Percentiles rank a stretch among this genome's conserved stretches.
phyloP scores from a whole-genome alignment of 2,797 vertebrate genomes.

The Gallinago stenura region DNA sequence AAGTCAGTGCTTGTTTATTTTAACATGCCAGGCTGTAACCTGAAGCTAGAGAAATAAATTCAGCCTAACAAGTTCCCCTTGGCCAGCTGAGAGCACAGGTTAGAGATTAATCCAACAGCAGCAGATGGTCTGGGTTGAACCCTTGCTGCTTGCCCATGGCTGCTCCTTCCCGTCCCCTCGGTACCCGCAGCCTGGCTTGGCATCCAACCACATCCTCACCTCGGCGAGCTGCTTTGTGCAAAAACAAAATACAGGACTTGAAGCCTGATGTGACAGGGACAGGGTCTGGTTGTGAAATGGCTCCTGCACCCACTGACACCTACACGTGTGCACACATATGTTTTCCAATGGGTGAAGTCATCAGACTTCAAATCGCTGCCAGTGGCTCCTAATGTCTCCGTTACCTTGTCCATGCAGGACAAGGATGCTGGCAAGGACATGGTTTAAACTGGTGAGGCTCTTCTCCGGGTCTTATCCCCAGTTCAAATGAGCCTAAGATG shows the following conservation, averaged over 20 bases:
- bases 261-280: background rate
- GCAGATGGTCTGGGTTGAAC: slow-evolving; percentile 31
- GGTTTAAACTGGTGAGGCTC: background rate
- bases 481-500: background rate
- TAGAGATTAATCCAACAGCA: slow-evolving; percentile 44
- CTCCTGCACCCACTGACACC: background rate
- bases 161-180: background rate
- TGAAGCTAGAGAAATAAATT: slow-evolving; percentile 41
- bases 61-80: slow-evolving; percentile 13
- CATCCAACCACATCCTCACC: background rate
- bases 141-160: background rate
- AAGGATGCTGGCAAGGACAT: background rate
- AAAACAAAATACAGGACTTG: background rate
- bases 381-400: background rate
- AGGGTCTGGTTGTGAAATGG: background rate
- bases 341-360: background rate
- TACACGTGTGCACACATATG: rapidly evolving
- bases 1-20: slow-evolving; percentile 3
- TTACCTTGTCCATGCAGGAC: background rate
- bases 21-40: background rate
- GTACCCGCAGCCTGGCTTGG: slow-evolving; percentile 15
- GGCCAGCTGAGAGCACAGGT: slow-evolving; percentile 15
- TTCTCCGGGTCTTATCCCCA: background rate
- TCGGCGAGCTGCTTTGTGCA: background rate
- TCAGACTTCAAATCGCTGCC: background rate